Evolutionary conservation across 2,113 vertebrate genomes (phyloP), one percentile per base, ranked within the genome.

Genomic region (Jaculus jaculus): DNA sequence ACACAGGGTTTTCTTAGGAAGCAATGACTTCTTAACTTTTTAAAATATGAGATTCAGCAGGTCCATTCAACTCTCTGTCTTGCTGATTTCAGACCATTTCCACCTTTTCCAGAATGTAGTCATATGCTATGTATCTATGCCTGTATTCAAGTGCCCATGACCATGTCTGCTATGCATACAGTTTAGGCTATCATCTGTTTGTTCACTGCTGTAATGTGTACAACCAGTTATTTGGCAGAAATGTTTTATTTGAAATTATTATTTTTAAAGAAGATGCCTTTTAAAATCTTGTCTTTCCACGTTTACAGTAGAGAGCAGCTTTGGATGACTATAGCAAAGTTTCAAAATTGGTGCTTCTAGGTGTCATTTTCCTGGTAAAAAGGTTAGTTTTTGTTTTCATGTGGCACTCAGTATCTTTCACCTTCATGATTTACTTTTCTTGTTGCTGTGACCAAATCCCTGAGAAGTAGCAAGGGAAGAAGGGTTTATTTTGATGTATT

Each of bases 11-110:
- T 87, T 90, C 54, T 86, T 68, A 84, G 85, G 94, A 68, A 94
- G 94, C 3, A 86, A 24, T 89, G 84, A 68, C 47, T 37, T 96
- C 39, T 96, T 94, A 96, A 94, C 96, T 97, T 92, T 47, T 81
- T 71, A 81, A 54, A 54, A 0, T 51, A 84, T 83, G 66, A 96
- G 78, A 77, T 91, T 96, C 88, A 84, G 39, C 92, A 93, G 61
- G n/a, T 77, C 93, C 84, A 68, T 89, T 95, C 92, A 94, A 74
- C 96, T 80, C 94, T 96, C 90, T 97, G 74, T 65, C 97, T 42
- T 93, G 65, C 88, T 39, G 0, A 26, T 88, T 97, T 86, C 63
- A 93, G 92, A 60, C 60, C 24, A 34, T 96, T 97, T 96, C 9
- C 51, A 84, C 97, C 92, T 96, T 87, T 87, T 93, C 87, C 47